A percentile compares a stretch with the other conserved stretches of the same genome.
Evolutionary conservation across 2,797 vertebrate genomes (phyloP).

Genomic region (Limnodromus scolopaceus): DNA sequence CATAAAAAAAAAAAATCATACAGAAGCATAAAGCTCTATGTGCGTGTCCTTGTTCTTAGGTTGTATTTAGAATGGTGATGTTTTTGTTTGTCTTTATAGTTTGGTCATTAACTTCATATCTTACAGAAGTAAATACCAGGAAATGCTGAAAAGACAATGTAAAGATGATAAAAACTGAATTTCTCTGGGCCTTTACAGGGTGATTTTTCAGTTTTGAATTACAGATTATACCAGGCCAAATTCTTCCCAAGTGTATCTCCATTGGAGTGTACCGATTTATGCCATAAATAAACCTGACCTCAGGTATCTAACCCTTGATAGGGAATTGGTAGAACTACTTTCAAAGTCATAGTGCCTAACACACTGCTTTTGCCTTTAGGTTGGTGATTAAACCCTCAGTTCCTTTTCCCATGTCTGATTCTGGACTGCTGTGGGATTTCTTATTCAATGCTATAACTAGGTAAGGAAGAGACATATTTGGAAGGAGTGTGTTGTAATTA

Average conservation of each 20-base stretch:
- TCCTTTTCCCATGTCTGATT: neutral
- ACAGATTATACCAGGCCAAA: neutral
- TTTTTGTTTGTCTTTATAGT: neutral
- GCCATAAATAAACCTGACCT: neutral
- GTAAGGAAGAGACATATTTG: neutral
- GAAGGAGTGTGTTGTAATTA: neutral
- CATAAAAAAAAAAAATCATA: neutral
- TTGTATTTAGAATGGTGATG: neutral
- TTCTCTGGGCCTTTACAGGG: neutral
- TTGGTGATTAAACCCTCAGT: slow-evolving; percentile 9
- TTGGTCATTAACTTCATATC: neutral
- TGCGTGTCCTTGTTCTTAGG: rapidly evolving
- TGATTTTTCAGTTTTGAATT: neutral
- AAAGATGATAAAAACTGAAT: neutral
- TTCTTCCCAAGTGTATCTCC: neutral
- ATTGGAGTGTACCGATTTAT: neutral
- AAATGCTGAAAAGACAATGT: neutral
- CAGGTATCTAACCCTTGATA: neutral
- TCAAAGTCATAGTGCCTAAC: neutral
- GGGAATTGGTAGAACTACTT: neutral
- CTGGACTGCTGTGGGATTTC: neutral
- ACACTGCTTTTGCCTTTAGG: neutral
- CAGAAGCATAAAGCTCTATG: neutral
- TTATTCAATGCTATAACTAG: neutral
- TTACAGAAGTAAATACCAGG: neutral